phyloP scores from a whole-genome alignment of 92 coral and sea anemone species.

The Galaxea fascicularis region DNA sequence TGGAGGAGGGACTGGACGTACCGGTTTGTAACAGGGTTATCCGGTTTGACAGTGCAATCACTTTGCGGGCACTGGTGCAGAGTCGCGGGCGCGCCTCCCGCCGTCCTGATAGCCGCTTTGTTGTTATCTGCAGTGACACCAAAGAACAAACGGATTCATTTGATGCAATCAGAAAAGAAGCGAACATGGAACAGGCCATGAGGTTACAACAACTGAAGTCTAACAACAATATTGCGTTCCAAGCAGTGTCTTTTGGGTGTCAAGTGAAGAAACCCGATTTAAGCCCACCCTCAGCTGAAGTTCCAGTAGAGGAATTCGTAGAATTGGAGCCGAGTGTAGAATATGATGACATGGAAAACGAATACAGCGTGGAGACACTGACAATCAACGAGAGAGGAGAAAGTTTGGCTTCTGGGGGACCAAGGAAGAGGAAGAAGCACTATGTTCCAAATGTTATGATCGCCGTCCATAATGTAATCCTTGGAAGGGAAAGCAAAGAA shows the following conservation, averaged over 20 bases:
- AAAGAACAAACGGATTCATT: slow-evolving; percentile 62
- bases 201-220: slow-evolving; percentile 39
- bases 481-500: slow-evolving; percentile 26
- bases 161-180: slow-evolving; percentile 71
- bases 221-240: slow-evolving; percentile 2
- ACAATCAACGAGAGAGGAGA: slow-evolving; percentile 46
- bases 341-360: slow-evolving; percentile 30
- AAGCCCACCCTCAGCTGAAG: slow-evolving; percentile 7
- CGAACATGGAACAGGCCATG: slow-evolving; percentile 85
- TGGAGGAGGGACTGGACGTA: slow-evolving; percentile 98
- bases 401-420: slow-evolving; percentile 30
- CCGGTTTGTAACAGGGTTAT: slow-evolving; percentile 95
- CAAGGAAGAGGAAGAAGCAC: slow-evolving; percentile 19
- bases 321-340: slow-evolving; percentile 8
- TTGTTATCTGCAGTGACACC: slow-evolving; percentile 82
- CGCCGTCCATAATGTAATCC: slow-evolving; percentile 47
- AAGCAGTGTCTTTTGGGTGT: slow-evolving; percentile 76
- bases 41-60: slow-evolving; percentile 90
- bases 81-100: slow-evolving; percentile 96
- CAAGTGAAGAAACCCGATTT: slow-evolving; percentile 63
- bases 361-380: slow-evolving; percentile 26
- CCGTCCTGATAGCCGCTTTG: slow-evolving; percentile 85
- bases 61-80: slow-evolving; percentile 88
- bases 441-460: slow-evolving; percentile 37
- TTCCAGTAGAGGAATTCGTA: not conserved